Evolutionary conservation across 2,888 invertebrate genomes (phyloP).

Genomic region (Orthonychiurus folsomi): DNA sequence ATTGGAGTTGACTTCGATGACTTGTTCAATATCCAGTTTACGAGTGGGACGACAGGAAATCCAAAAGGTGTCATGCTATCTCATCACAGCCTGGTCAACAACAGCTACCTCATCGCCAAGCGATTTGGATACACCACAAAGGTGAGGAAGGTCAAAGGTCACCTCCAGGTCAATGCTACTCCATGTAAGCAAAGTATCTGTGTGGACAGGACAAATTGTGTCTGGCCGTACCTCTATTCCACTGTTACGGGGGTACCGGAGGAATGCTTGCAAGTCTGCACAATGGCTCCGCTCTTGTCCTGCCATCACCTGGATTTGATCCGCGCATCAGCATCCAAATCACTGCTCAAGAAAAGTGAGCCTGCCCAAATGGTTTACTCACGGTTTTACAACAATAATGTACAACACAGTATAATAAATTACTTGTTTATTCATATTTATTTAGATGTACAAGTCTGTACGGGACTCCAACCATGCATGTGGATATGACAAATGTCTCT

Average conservation of each 20-base stretch:
- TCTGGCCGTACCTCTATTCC: slow-evolving; percentile 62
- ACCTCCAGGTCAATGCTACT: too few species aligned
- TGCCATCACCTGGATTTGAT: slow-evolving; percentile 55
- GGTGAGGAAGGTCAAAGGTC: slow-evolving; percentile 17
- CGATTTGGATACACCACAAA: slow-evolving; percentile 23
- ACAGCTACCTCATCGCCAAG: slow-evolving; percentile 45
- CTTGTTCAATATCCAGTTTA: slow-evolving; percentile 69
- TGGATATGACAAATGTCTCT: slow-evolving; percentile 58
- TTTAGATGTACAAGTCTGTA: slow-evolving; percentile 59
- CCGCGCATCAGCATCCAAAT: slow-evolving; percentile 48
- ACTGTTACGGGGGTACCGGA: slow-evolving; percentile 65
- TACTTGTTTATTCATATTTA: not conserved
- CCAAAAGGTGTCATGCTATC: slow-evolving; percentile 47
- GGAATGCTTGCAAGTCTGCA: slow-evolving; percentile 54
- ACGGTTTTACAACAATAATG: too few species aligned
- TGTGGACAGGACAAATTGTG: slow-evolving; percentile 34
- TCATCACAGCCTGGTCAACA: slow-evolving; percentile 50
- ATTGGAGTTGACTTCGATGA: slow-evolving; percentile 56
- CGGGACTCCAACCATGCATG: slow-evolving; percentile 73
- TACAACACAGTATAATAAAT: too few species aligned
- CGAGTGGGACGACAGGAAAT: slow-evolving; percentile 49
- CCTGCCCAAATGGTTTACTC: slow-evolving; percentile 8
- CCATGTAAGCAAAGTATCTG: too few species aligned
- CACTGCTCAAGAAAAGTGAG: slow-evolving; percentile 58
- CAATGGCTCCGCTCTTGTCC: slow-evolving; percentile 54